A percentile compares a stretch with the other conserved stretches of the same genome.
phyloP scores from a whole-genome alignment of 1,140 invertebrate genomes.

The Matsumurasca onukii region DNA sequence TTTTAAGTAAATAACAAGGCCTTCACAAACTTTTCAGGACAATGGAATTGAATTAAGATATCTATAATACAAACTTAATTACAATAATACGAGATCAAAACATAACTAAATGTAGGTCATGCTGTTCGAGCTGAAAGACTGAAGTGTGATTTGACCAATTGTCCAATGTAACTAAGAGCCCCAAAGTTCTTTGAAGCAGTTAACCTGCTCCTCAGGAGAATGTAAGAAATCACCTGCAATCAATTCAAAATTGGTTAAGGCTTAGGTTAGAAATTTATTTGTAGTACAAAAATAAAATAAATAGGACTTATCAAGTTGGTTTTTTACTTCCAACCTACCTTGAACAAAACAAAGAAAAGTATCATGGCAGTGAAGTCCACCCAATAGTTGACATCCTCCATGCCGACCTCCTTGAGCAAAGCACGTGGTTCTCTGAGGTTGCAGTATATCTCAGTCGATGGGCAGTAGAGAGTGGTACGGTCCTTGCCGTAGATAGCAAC shows the following conservation, averaged over 20 bases:
- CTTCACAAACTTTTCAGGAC: background rate
- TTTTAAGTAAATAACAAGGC: background rate
- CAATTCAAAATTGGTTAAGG: background rate
- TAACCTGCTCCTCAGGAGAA: constrained; percentile 63
- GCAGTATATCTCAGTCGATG: constrained; percentile 64
- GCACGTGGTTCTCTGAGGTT: constrained; percentile 55
- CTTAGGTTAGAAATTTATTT: background rate
- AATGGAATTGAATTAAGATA: background rate
- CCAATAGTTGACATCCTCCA: constrained; percentile 63
- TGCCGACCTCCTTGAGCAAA: constrained; percentile 49
- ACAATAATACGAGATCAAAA: constrained; percentile 5
- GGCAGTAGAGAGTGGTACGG: constrained; percentile 65
- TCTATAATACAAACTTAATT: background rate
- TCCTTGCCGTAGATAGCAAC: constrained; percentile 75
- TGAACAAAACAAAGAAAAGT: constrained; percentile 58
- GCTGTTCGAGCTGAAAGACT: constrained; percentile 44
- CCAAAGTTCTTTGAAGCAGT: constrained; percentile 66
- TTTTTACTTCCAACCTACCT: constrained; percentile 39
- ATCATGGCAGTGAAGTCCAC: constrained; percentile 57
- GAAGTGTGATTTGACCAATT: constrained; percentile 60
- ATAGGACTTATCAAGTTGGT: background rate
- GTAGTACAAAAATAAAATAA: background rate
- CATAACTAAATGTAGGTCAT: background rate
- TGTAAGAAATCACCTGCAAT: constrained; percentile 55
- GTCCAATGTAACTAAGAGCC: constrained; percentile 58